Base-by-base conservation (phyloP, 2,113 vertebrate genomes). In the Parus major region DNA sequence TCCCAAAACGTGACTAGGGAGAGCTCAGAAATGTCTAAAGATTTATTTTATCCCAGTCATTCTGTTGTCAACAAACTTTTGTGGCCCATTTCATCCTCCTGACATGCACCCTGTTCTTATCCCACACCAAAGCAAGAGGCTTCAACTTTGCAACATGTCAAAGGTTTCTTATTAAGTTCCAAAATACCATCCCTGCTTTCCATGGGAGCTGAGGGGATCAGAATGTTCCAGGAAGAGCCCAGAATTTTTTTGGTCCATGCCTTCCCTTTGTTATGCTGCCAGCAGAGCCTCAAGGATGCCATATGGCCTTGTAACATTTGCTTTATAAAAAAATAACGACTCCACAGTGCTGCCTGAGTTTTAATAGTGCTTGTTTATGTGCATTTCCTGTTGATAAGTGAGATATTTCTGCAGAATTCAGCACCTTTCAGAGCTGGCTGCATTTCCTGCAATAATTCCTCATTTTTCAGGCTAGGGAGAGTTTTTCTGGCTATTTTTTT, bases 151-250 rank as follows among this genome's bases (percentile, higher is more conserved):
- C 79, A 64, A 86, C 44, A 72, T 90, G 92, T 82, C 88, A 90
- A 94, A 90, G 60, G 42, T 90, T 90, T 56, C 90, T 83, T 88
- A 52, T 66, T 50, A 92, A 94, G 15, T 94, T 90, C 86, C 79
- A 83, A 97, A 96, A 94, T 93, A 93, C 52, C 88, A 64, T 82
- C 65, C 41, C 57, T 79, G 73, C 49, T 86, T 95, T 88, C 80
- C 0, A 0, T 82, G 92, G 80, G 86, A 92, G 76, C 92, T 56
- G 77, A 93, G 53, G 75, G 44, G 86, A 96, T 96, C 94, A 83
- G 91, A 52, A 36, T 76, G 92, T 96, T 93, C 94, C 91, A 93
- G 89, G 92, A 95, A 97, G 89, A 95, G 81, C 73, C 89, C 61
- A 59, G 81, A 92, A 36, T 72, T 88, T 66, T 90, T 96, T 86